Percentiles rank a stretch among this genome's conserved stretches.
Conservation (phyloP, 2,113 vertebrate genomes). For the Okapia johnstoni region DNA sequence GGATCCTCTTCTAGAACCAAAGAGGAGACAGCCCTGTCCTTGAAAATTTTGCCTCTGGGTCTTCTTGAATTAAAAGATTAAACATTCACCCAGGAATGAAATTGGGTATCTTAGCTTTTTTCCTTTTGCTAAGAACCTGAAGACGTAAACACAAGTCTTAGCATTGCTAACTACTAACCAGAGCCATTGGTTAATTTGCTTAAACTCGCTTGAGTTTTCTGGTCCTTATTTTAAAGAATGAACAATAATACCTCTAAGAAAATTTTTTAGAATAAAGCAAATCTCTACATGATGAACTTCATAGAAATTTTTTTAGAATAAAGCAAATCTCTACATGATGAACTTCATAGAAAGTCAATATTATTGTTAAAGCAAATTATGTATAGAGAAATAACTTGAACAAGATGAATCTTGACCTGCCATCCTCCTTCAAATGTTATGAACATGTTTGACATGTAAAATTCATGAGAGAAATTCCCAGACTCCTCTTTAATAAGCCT, state of each 20-base stretch:
- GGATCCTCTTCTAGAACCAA: background rate
- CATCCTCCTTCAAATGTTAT: background rate
- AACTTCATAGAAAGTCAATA: background rate
- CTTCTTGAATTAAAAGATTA: background rate
- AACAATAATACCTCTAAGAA: background rate
- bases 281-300: background rate
- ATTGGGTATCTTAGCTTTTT: background rate
- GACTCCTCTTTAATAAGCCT: background rate
- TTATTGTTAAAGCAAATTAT: background rate
- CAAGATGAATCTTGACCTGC: background rate
- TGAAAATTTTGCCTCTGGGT: background rate
- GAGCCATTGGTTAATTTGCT: background rate
- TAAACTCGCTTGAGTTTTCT: background rate
- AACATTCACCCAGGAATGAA: background rate
- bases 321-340: background rate
- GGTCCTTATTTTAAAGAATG: background rate
- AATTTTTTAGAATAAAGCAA: background rate
- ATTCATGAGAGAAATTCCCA: background rate
- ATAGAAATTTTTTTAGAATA: background rate
- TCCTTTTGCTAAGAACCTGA: background rate
- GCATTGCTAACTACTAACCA: background rate
- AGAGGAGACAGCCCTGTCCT: background rate
- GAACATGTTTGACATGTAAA: background rate
- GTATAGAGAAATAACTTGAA: background rate
- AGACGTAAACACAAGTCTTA: background rate